Percentiles rank a stretch among this genome's conserved stretches.
Conservation (phyloP, 1,140 invertebrate species). For the Anastrepha ludens region DNA sequence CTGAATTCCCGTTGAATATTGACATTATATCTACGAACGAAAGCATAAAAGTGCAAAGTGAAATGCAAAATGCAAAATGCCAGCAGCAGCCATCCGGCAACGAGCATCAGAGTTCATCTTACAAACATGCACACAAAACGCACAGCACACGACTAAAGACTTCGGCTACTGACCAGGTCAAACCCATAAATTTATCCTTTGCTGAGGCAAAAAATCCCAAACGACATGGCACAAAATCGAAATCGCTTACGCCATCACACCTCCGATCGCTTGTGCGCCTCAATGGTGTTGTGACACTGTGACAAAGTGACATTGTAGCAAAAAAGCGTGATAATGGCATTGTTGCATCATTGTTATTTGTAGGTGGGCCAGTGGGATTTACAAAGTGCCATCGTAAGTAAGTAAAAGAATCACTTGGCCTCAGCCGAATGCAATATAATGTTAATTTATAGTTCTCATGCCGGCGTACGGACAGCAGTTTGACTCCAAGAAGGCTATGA, state of each 20-base stretch:
- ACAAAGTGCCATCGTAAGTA: neutral
- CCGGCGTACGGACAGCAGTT: neutral
- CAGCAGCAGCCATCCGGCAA: neutral
- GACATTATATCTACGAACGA: too few relatives aligned
- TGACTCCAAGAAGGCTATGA: neutral
- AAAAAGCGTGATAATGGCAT: neutral
- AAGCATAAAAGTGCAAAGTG: neutral
- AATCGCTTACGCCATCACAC: conserved; percentile 5
- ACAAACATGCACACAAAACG: neutral
- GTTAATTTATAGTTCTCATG: conserved; percentile 2
- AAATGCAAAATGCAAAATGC: conserved; percentile 7
- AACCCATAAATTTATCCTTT: neutral
- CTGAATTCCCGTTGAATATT: too few relatives aligned
- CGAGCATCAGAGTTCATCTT: neutral
- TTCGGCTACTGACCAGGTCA: neutral
- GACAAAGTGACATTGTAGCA: neutral
- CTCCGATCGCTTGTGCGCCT: neutral
- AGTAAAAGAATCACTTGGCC: neutral
- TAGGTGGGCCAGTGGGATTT: neutral
- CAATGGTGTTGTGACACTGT: neutral
- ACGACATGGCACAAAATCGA: neutral
- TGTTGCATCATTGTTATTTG: neutral
- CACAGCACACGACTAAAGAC: neutral
- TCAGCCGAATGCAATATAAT: neutral
- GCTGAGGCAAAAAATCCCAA: neutral